Evolutionary conservation across 2,113 vertebrate genomes (phyloP).

Genomic region (Prolemur simus): DNA sequence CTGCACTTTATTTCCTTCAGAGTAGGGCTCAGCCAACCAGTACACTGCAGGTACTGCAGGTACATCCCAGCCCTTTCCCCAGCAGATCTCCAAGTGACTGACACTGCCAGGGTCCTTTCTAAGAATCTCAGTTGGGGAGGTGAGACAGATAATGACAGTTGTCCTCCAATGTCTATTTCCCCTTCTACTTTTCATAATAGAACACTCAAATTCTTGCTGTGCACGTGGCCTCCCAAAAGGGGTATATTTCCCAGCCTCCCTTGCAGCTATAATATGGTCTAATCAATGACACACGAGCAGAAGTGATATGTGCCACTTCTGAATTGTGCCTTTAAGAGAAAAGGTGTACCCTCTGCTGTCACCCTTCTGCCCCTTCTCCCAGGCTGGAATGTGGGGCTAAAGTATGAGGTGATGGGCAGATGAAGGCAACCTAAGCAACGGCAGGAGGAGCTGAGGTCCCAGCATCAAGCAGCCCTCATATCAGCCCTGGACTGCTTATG

Average conservation of each 20-base stretch:
- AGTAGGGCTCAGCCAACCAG: neutral
- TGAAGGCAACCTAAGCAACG: neutral
- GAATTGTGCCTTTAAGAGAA: neutral
- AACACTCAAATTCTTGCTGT: neutral
- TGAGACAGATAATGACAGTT: neutral
- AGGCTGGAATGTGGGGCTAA: neutral
- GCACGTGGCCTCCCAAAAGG: neutral
- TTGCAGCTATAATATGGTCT: neutral
- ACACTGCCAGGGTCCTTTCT: neutral
- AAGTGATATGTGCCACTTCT: neutral
- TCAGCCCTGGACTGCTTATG: neutral
- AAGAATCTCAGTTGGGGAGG: neutral
- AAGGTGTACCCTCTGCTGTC: neutral
- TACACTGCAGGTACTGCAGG: accelerated
- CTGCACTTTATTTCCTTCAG: neutral
- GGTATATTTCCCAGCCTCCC: neutral
- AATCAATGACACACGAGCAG: neutral
- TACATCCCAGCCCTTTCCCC: neutral
- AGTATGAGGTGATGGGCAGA: neutral
- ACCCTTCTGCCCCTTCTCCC: neutral
- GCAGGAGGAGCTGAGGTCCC: neutral
- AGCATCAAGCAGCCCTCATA: neutral
- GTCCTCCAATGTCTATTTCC: neutral
- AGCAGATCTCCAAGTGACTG: neutral
- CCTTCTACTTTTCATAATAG: neutral